These are phyloP conservation scores for Apteryx owenii DNA, from an alignment of 2,113 vertebrate genomes.

Conservation along the genomic window DNA sequence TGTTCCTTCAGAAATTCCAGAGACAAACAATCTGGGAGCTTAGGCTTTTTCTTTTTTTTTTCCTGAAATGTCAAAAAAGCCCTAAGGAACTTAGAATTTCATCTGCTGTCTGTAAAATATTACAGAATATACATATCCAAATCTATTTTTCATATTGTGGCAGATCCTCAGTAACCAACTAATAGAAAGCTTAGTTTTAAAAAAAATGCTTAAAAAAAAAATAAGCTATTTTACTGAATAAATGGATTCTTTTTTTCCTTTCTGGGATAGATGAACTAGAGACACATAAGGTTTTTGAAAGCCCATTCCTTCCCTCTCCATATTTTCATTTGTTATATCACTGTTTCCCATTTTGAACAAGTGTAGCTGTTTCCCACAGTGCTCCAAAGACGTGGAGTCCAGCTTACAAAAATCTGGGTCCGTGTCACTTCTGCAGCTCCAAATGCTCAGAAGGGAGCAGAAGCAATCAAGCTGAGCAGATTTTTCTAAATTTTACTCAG, in stretches of 20 bases:
- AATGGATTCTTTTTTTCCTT: not conserved
- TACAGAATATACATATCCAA: not conserved
- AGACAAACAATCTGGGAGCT: not conserved
- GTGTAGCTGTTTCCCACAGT: not conserved
- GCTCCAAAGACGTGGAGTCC: not conserved
- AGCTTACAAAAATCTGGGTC: not conserved
- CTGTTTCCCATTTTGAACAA: not conserved
- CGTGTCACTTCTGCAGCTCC: not conserved
- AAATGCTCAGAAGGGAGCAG: not conserved
- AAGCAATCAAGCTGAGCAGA: not conserved
- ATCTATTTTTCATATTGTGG: not conserved
- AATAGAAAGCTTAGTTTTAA: not conserved
- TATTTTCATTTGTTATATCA: not conserved
- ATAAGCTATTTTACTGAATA: not conserved
- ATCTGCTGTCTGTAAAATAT: not conserved
- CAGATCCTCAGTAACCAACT: not conserved
- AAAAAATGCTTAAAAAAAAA: not conserved
- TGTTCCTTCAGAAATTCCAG: not conserved
- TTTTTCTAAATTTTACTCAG: not conserved
- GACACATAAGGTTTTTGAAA: not conserved
- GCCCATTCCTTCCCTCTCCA: not conserved
- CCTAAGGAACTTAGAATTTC: not conserved
- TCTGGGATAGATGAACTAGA: not conserved
- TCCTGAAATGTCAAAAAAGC: not conserved
- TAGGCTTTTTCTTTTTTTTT: no score